Evolutionary conservation across 2,113 vertebrate species (phyloP).

Genomic region (Daubentonia madagascariensis): DNA sequence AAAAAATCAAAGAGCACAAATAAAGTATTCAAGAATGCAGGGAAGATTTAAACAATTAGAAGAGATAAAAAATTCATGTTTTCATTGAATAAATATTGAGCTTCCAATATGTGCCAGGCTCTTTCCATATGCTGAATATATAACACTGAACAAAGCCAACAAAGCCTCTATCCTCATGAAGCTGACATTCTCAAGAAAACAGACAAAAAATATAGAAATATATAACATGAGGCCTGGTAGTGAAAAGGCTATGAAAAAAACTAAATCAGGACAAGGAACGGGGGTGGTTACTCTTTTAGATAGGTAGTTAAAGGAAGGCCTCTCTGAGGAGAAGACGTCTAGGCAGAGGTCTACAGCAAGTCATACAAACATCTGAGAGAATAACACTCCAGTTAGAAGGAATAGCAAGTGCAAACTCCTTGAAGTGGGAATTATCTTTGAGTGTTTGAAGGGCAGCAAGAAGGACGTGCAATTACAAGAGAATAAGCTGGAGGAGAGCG

Average conservation of each 20-base stretch:
- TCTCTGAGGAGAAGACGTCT: neutral
- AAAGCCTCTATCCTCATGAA: neutral
- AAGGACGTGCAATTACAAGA: neutral
- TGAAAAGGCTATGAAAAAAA: neutral
- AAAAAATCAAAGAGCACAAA: neutral
- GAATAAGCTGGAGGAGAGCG: neutral
- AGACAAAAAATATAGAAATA: neutral
- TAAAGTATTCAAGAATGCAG: neutral
- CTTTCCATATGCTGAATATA: neutral
- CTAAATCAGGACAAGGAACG: neutral
- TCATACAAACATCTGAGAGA: neutral
- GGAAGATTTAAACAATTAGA: neutral
- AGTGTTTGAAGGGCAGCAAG: neutral
- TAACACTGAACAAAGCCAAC: neutral
- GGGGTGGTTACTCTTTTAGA: neutral
- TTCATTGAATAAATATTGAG: neutral
- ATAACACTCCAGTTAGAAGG: neutral
- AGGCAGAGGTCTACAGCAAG: neutral
- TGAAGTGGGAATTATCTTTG: neutral
- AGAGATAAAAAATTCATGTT: neutral
- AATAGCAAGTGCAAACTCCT: neutral
- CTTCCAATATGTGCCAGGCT: neutral
- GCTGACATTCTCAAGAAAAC: neutral
- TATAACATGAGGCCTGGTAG: neutral
- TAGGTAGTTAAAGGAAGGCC: neutral